Evolutionary conservation across 1,140 invertebrate genomes (phyloP), one percentile per base, ranked within the genome.

Genomic region (Periplaneta americana): DNA sequence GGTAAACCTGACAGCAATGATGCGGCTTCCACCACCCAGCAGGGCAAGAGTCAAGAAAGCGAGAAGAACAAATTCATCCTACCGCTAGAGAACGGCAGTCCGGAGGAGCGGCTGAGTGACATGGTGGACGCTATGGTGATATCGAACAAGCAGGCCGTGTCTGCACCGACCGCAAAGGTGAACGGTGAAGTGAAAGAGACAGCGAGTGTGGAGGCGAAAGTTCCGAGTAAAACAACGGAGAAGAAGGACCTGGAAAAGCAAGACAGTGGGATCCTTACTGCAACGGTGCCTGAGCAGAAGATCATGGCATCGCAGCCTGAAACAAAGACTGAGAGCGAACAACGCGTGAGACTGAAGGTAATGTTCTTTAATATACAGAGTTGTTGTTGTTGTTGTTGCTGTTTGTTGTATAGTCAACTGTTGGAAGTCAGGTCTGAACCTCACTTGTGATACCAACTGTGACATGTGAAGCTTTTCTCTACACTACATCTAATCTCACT

Each of bases 51-150:
- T 37, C 34, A 31, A 34, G 9, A 28, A 22, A 81, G 32, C 34
- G 80, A 84, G 18, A 81, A 81, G 33, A 81, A 66, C 15, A 84
- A 85, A 81, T 85, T 85, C 31, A 85, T 84, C 28, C 66, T 84
- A 32, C 84, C 84, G 0, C 37, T 84, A 82, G 84, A 10, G 18
- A 78, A 34, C 8, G 76, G 35, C 17, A 78, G 76, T 28, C 76
- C 76, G 11, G 76, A 78, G 8, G 76, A 34, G 18, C n/a, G 6
- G 8, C 34, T 35, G 0, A 35, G 34, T n/a, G 75, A 18, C 18
- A 33, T 34, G 75, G 32, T 34, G 6, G 32, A 34, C 31, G 75
- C 75, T 8, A n/a, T 35, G 75, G 17, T 76, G 13, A 35, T 33
- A 35, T 33, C 75, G 15, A 33, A 33, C 75, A 33, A 13, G 0